A percentile compares a stretch with the other conserved stretches of the same genome.
These are phyloP conservation scores for Phaethon lepturus DNA, from an alignment of 2,113 vertebrate species.

Conservation along the genomic window DNA sequence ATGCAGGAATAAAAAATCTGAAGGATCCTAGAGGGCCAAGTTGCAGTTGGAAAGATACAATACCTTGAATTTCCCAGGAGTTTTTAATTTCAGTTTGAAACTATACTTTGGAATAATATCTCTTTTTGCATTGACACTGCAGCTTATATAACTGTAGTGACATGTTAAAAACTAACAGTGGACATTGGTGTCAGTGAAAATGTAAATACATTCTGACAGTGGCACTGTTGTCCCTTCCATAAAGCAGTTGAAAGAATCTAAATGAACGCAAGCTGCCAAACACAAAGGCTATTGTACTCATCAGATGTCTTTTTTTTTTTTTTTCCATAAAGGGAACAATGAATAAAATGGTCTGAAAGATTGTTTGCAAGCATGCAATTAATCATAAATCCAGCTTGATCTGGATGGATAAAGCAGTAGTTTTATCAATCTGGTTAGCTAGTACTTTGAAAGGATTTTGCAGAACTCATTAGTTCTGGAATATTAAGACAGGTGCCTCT, in stretches of 20 bases:
- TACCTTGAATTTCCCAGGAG: neutral
- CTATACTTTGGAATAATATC: neutral
- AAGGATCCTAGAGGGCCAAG: neutral
- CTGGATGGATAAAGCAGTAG: neutral
- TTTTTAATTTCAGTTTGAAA: neutral
- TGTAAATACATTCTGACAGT: neutral
- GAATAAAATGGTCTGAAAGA: neutral
- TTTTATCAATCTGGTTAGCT: neutral
- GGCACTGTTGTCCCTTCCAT: neutral
- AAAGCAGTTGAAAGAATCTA: neutral
- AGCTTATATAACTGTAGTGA: neutral
- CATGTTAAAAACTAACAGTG: neutral
- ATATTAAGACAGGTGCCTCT: slow-evolving; percentile 18
- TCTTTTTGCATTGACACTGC: neutral
- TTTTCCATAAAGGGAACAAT: neutral
- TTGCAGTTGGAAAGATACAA: neutral
- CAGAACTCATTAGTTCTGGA: neutral
- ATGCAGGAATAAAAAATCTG: neutral
- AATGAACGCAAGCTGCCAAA: neutral
- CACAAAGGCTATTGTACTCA: neutral
- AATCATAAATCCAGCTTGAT: slow-evolving; percentile 33
- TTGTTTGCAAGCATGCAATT: neutral
- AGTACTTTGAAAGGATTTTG: slow-evolving; percentile 13
- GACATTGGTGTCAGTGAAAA: neutral
- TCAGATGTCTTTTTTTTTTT: neutral